Evolutionary conservation across 2,888 invertebrate genomes (phyloP), one percentile per base, ranked within the genome.

Genomic region (Cistogaster globosa): DNA sequence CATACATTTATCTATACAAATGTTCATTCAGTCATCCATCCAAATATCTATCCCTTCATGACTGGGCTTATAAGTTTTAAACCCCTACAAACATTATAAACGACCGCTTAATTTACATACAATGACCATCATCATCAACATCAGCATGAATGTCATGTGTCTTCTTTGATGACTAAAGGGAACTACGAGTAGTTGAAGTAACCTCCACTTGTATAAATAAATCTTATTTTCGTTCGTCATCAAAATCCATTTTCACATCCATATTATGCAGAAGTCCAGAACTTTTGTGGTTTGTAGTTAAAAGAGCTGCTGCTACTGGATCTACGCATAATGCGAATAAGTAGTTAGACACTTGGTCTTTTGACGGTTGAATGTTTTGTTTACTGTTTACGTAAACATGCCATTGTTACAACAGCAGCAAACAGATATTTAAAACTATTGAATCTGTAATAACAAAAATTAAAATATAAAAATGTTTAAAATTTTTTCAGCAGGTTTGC

Each of bases 21-120:
- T 74, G 20, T 75, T 78, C 74, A 79, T 42, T 67, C 83, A 81
- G 51, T 67, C 77, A 81, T 74, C 57, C 55, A 51, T 16, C 69
- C 71, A 79, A 62, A 12, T 53, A 63, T 57, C n/a, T 75, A 69
- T 74, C 68, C 84, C 81, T 77, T 78, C 77, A 78, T 68, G 75
- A 51, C 22, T 63, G 57, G 48, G 75, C n/a, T 74, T 84, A 76
- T 81, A 84, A 77, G 77, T 77, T 81, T 80, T 67, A 65, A 85
- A 74, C 77, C 81, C 81, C 81, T 78, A 74, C 77, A 81, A 85
- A 85, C 84, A 85, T 81, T 81, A 85, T 81, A 85, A 84, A 85
- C 84, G 84, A 69, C 84, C 84, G 91, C 89, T 90, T 90, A 91
- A 90, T 90, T 90, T 91, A 91, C 90, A 90, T 90, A 90, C 90